Conservation (phyloP, 2,888 invertebrate species). For the Mayetiola destructor region DNA sequence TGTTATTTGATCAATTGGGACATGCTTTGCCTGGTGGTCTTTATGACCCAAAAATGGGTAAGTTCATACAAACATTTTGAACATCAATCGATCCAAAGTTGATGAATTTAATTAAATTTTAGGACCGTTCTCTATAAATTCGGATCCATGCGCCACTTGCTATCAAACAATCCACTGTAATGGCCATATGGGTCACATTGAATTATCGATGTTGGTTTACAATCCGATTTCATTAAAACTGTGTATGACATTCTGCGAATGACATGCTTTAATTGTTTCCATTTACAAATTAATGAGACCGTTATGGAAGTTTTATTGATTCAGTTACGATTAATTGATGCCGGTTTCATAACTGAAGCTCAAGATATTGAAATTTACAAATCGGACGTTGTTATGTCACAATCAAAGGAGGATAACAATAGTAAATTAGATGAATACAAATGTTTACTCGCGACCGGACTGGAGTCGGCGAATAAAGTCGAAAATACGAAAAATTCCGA, state of each 20-base stretch:
- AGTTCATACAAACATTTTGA: slow-evolving; percentile 17
- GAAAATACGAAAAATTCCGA: slow-evolving; percentile 29
- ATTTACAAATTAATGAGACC: slow-evolving; percentile 44
- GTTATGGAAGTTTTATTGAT: slow-evolving; percentile 33
- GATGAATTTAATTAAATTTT: slow-evolving; percentile 11
- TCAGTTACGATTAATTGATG: slow-evolving; percentile 58
- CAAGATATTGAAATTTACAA: slow-evolving; percentile 45
- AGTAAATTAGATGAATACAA: slow-evolving; percentile 27
- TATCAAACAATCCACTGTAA: slow-evolving; percentile 54
- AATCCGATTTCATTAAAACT: slow-evolving; percentile 79
- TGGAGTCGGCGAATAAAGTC: neutral
- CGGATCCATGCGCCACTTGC: slow-evolving; percentile 71
- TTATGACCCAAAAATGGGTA: slow-evolving; percentile 75
- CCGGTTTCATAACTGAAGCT: slow-evolving; percentile 58
- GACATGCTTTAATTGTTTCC: slow-evolving; percentile 55
- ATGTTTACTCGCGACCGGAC: neutral
- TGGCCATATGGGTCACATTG: slow-evolving; percentile 93
- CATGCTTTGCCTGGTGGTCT: slow-evolving; percentile 75
- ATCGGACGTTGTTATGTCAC: slow-evolving; percentile 25
- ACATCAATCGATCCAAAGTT: neutral
- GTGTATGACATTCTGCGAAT: slow-evolving; percentile 52
- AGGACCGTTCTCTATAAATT: slow-evolving; percentile 45
- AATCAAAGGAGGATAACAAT: slow-evolving; percentile 21
- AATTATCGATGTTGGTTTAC: slow-evolving; percentile 71
- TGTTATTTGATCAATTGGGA: slow-evolving; percentile 67